Percentiles rank a stretch among this genome's conserved stretches.
Conservation (phyloP, 2,113 vertebrate species). For the Sceloporus tristichus region DNA sequence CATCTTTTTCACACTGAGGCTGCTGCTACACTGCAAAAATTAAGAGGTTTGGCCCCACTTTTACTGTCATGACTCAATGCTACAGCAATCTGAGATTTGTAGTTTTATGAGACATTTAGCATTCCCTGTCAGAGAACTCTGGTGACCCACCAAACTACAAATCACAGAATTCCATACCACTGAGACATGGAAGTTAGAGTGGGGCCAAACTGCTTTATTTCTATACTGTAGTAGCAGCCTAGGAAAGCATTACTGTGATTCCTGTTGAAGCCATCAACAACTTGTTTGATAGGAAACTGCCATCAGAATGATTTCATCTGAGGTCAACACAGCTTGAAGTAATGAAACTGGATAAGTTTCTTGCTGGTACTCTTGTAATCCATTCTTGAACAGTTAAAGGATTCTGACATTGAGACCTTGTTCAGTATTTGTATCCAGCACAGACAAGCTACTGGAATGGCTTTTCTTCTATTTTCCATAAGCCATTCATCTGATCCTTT, state of each 20-base stretch:
- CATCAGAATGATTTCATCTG: neutral
- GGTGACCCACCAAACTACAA: too few species aligned
- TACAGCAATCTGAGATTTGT: too few species aligned
- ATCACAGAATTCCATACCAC: too few species aligned
- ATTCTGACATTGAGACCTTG: neutral
- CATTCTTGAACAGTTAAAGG: neutral
- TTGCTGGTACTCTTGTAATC: neutral
- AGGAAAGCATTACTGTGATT: neutral
- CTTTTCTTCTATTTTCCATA: neutral
- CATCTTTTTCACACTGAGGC: too few species aligned
- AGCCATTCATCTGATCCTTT: neutral
- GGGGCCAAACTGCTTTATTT: too few species aligned
- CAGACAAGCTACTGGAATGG: neutral
- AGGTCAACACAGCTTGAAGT: conserved; percentile 11
- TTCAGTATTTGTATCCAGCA: conserved; percentile 1
- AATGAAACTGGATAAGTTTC: conserved; percentile 24
- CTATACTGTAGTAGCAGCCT: too few species aligned
- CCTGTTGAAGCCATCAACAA: neutral
- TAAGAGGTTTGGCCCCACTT: too few species aligned
- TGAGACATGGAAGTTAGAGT: too few species aligned
- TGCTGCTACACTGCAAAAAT: too few species aligned
- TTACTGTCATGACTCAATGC: too few species aligned
- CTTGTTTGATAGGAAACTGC: neutral
- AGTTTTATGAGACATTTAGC: too few species aligned
- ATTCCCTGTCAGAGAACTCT: too few species aligned